Evolutionary conservation across 64 coral and sea anemone species (phyloP).

Genomic region (Cladopsammia gracilis): DNA sequence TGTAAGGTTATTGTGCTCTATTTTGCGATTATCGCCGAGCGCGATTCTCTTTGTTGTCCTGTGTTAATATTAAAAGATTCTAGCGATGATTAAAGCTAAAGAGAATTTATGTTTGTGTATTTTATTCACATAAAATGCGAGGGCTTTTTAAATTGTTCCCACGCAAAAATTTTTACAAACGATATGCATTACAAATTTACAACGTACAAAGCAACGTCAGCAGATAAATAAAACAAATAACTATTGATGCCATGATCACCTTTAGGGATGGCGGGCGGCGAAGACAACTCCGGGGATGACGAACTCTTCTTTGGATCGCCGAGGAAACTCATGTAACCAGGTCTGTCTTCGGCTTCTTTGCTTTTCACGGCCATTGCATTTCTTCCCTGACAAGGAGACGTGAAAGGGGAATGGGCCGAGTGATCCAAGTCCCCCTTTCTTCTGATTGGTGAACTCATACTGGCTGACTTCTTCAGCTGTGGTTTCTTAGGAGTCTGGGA

Average conservation of each 20-base stretch:
- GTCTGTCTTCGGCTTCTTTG: conserved; percentile 23
- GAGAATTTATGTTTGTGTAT: no score
- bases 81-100: no score
- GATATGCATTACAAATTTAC: no score
- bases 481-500: conserved; percentile 44
- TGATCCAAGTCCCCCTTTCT: not conserved
- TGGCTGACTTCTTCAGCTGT: conserved; percentile 66
- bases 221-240: no score
- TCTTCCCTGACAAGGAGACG: conserved; percentile 46
- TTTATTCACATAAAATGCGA: no score
- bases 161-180: no score
- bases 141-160: no score
- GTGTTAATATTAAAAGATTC: no score
- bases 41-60: no score
- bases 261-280: conserved; percentile 51
- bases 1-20: no score
- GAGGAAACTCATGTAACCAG: not conserved
- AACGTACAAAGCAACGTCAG: no score
- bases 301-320: conserved; percentile 73
- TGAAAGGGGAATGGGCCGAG: conserved; percentile 68
- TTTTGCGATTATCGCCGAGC: no score
- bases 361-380: conserved; percentile 36
- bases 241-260: not conserved
- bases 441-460: conserved; percentile 69
- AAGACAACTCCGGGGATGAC: conserved; percentile 85